A percentile compares a stretch with the other conserved stretches of the same genome.
phyloP scores from a whole-genome alignment of 2,113 vertebrate species.

The Lepus americanus region DNA sequence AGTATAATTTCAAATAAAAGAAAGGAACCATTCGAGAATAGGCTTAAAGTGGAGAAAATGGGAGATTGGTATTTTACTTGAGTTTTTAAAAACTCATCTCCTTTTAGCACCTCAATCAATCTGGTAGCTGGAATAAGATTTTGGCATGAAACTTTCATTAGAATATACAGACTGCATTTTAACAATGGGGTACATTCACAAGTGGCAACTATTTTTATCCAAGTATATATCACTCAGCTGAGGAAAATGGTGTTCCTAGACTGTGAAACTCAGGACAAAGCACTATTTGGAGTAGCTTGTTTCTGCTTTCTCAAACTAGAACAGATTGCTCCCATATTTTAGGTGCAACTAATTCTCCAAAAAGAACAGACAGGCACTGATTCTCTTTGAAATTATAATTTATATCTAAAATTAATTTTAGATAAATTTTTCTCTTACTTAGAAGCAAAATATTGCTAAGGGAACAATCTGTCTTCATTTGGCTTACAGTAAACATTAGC shows the following conservation, averaged over 20 bases:
- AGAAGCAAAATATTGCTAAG: conserved; percentile 84
- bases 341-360: conserved; percentile 2
- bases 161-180: background rate
- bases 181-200: background rate
- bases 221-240: background rate
- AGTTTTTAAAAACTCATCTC: background rate
- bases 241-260: background rate
- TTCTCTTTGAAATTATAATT: conserved; percentile 62
- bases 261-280: background rate
- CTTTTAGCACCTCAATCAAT: conserved; percentile 17
- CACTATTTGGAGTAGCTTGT: background rate
- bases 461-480: conserved; percentile 86
- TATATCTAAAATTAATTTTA: conserved; percentile 55
- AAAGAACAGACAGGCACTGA: background rate
- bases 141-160: conserved; percentile 7
- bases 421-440: conserved; percentile 83
- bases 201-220: background rate
- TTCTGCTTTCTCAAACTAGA: conserved; percentile 48
- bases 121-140: conserved; percentile 6
- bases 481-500: conserved; percentile 84
- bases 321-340: background rate
- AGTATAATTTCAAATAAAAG: conserved; percentile 56
- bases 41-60: background rate
- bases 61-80: background rate
- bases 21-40: conserved; percentile 29